Base-by-base conservation (phyloP, 2,888 invertebrate genomes). In the Antheraea yamamai region DNA sequence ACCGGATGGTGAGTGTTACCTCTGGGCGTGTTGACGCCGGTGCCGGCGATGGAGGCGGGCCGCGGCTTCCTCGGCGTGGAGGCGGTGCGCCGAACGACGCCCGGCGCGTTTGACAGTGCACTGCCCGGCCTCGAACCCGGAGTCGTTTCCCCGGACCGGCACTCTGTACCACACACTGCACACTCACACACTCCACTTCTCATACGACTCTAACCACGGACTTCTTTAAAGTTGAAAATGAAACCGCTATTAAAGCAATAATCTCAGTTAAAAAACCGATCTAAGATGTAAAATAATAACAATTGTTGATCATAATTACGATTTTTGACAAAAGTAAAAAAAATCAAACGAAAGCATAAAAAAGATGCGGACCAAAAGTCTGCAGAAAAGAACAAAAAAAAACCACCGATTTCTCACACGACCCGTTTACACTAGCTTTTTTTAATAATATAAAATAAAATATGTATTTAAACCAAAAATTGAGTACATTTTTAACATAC, bases 91-190 rank as follows among this genome's bases (percentile, higher is more conserved):
- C 96, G 82, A 16, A 83, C 77, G 64, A 84, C 96, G 82, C 96
- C 95, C 76, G 95, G 90, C 73, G 93, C 93, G 84, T 94, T 95
- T 66, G 96, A 98, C 95, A 98, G 96, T 83, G 98, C 97, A 95
- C 98, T 98, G 91, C 97, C 97, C 79, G 98, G 98, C 89, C 98
- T 96, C 83, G 98, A 98, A 88, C 95, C 92, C 78, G 97, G 97
- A 79, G 97, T 97, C 81, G 96, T 96, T 87, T 97, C 97, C 81
- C 97, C 97, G 81, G 97, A 97, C 84, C 96, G 74, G 55, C 66
- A 72, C 47, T 76, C 92, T 91, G 75, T 73, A 70, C 70, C 64
- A 70, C 35, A 75, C 75, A 78, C 73, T 74, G 71, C 78, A 72
- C 20, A 30, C 64, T 66, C 64, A 66, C 64, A 30, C 64, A 26